Percentiles rank a stretch among this genome's conserved stretches.
phyloP scores from a whole-genome alignment of 2,888 invertebrate species.

The Drepanosiphum platanoidis region DNA sequence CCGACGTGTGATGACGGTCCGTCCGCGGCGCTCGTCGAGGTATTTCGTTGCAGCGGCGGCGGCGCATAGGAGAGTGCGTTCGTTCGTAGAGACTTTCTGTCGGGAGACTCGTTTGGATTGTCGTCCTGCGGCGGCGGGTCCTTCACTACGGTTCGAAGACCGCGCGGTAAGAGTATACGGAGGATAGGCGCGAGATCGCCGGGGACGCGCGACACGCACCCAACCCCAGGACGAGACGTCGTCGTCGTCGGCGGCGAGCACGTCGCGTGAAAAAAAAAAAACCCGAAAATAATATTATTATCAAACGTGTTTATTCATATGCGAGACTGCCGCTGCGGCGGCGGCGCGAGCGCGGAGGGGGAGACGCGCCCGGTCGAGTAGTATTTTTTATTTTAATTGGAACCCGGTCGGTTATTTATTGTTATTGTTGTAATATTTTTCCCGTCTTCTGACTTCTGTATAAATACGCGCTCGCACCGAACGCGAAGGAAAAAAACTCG shows the following conservation, averaged over 20 bases:
- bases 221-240: too few species aligned
- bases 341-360: not conserved
- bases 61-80: too few species aligned
- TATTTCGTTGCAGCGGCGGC: too few species aligned
- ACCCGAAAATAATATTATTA: not conserved
- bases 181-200: too few species aligned
- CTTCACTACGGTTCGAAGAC: too few species aligned
- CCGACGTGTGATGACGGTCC: not conserved
- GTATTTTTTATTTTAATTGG: conserved; percentile 47
- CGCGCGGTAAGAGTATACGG: too few species aligned
- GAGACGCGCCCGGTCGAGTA: not conserved
- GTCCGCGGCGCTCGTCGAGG: too few species aligned
- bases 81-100: not conserved
- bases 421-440: conserved; percentile 38
- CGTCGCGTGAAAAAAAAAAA: not conserved
- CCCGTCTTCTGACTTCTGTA: conserved; percentile 31
- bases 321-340: too few species aligned
- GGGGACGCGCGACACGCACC: too few species aligned
- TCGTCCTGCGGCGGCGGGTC: too few species aligned
- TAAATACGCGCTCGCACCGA: not conserved
- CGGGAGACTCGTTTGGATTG: not conserved
- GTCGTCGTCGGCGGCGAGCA: not conserved
- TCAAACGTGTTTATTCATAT: too few species aligned
- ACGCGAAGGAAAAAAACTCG: not conserved
- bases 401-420: conserved; percentile 52